Evolutionary conservation across 1,140 invertebrate genomes (phyloP).

Genomic region (Atta texana): DNA sequence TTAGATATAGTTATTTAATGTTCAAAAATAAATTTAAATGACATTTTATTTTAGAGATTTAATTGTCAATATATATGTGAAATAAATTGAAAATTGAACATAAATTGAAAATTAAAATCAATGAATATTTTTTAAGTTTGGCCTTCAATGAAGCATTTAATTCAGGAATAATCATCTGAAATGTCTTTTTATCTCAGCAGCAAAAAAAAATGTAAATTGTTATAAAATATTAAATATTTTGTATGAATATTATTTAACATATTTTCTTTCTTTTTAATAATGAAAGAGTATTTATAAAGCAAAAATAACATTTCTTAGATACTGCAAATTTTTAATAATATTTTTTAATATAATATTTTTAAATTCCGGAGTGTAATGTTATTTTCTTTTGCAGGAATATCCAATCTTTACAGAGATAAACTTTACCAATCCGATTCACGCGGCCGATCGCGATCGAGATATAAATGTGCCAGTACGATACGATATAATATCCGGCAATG

Average conservation of each 20-base stretch:
- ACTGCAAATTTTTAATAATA: not conserved
- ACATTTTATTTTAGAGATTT: not conserved
- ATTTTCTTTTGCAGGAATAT: constrained; percentile 86
- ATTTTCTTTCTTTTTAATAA: not conserved
- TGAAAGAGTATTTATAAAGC: not conserved
- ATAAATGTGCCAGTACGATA: constrained; percentile 90
- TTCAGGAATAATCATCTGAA: not conserved
- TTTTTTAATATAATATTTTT: not conserved
- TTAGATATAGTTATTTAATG: too few species aligned
- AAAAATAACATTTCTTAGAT: not conserved
- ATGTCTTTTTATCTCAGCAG: too few species aligned
- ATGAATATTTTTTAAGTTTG: not conserved
- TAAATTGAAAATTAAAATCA: not conserved
- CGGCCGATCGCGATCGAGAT: constrained; percentile 91
- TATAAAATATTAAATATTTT: too few species aligned
- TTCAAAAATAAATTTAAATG: not conserved
- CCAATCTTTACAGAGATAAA: constrained; percentile 89
- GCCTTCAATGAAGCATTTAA: not conserved
- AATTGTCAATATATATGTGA: not conserved
- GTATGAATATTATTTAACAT: too few species aligned
- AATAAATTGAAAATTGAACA: not conserved
- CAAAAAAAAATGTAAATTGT: too few species aligned
- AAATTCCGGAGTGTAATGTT: not conserved
- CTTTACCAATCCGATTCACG: constrained; percentile 91
- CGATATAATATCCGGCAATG: constrained; percentile 92